Evolutionary conservation across 2,888 invertebrate species (phyloP).

Genomic region (Caprella mutica): DNA sequence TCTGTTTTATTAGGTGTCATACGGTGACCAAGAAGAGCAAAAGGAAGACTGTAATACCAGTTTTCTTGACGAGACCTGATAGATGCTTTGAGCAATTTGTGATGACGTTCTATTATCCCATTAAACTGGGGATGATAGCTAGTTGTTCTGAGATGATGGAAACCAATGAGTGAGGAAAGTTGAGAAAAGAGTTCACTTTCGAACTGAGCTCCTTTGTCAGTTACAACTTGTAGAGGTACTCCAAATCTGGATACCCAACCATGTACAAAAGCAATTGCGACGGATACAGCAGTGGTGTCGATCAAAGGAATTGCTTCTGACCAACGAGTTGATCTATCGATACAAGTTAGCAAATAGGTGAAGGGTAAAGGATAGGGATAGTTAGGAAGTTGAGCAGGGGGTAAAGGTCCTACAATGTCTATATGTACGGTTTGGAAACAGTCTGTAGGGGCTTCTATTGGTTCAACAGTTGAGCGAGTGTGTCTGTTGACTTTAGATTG

Average conservation of each 20-base stretch:
- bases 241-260: constrained; percentile 41
- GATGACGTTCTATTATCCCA: neutral
- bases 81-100: neutral
- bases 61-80: neutral
- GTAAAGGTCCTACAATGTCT: neutral
- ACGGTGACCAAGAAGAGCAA: neutral
- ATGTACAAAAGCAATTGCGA: constrained; percentile 38
- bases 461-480: neutral
- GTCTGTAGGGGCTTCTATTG: neutral
- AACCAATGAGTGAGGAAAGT: neutral
- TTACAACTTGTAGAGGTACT: neutral
- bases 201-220: neutral
- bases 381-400: neutral
- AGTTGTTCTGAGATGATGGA: neutral
- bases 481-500: neutral
- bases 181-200: neutral
- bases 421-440: too few species aligned
- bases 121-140: too few species aligned
- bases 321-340: neutral
- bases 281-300: neutral
- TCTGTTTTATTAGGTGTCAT: neutral
- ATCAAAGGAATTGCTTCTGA: neutral
- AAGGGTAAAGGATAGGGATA: neutral
- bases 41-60: neutral
- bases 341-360: neutral